Base-by-base conservation (phyloP, 2,888 invertebrate genomes). In the Camptogramma bilineatum region DNA sequence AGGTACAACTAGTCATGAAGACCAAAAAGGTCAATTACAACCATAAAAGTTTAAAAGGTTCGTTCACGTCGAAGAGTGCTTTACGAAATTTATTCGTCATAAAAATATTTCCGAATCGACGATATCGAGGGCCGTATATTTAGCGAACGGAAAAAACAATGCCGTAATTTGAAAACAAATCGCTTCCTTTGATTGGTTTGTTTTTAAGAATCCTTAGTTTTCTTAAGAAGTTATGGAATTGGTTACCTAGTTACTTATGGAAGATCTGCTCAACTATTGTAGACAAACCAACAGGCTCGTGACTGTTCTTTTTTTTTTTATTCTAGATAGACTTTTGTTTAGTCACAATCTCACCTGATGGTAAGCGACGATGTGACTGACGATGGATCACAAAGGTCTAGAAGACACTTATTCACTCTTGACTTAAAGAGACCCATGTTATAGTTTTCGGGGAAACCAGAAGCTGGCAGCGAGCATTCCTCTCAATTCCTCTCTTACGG, bases 91-190 rank as follows among this genome's bases (percentile, higher is more conserved):
- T 55, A 55, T 55, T 44, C 34, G 39, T 55, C 51, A 55, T 62
- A 61, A 61, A 54, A 55, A 21, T 55, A 55, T 54, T 44, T 31
- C 47, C 2, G 17, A 47, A 48, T 24, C 51, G 9, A 13, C 56
- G 21, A 10, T 28, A 17, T 62, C 62, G 28, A 28, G 28, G 28
- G 28, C 28, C 28, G 42, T 62, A 57, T 56, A 52, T 21, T 39
- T 42, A 57, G 18, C 44, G 34, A 51, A 51, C 57, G 65, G 65
- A 65, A 65, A 65, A 65, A 65, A 65, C 61, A 65, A 65, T 54
- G 51, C 57, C 28, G 61, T 65, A 54, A 62, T 65, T 65, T 53
- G 18, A 57, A 64, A 57, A 62, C 46, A 44, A 62, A 62, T 50
- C 34, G 60, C 21, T 53, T 60, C 47, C 55, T 56, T 57, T 34